These are phyloP conservation scores for Galaxias olidus DNA, from an alignment of 2,797 vertebrate species.

Conservation along the genomic window DNA sequence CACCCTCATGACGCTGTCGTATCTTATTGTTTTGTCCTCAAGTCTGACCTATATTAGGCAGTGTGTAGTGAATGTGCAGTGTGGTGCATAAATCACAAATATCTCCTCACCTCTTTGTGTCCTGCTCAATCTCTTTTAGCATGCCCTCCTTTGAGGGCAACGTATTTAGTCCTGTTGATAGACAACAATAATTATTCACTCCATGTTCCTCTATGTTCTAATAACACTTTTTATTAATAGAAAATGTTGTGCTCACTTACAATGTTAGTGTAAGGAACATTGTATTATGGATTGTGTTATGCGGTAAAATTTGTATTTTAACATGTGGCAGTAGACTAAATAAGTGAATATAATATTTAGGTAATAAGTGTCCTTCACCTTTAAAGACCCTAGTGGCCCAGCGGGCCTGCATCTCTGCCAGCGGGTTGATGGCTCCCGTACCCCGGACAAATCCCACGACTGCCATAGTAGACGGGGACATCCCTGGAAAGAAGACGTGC, in stretches of 20 bases:
- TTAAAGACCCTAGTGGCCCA: constrained; percentile 80
- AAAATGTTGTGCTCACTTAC: no score
- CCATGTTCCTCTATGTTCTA: no score
- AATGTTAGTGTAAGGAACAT: no score
- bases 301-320: background rate
- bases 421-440: constrained; percentile 64
- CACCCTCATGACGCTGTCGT: no score
- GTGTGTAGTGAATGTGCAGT: no score
- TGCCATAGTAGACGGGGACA: constrained; percentile 76
- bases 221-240: no score
- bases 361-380: constrained; percentile 59
- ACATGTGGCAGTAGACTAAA: no score
- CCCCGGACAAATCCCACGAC: constrained; percentile 75
- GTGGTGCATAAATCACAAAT: background rate
- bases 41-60: no score
- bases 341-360: no score
- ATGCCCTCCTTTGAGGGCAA: constrained; percentile 73
- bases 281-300: no score
- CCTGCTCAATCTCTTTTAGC: constrained; percentile 72
- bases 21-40: no score
- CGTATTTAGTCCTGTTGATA: constrained; percentile 63
- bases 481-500: constrained; percentile 72
- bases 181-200: background rate
- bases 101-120: constrained; percentile 51
- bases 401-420: constrained; percentile 76